Percentiles rank a stretch among this genome's conserved stretches.
Conservation (phyloP, 1,140 invertebrate genomes). For the Andricus grossulariae region DNA sequence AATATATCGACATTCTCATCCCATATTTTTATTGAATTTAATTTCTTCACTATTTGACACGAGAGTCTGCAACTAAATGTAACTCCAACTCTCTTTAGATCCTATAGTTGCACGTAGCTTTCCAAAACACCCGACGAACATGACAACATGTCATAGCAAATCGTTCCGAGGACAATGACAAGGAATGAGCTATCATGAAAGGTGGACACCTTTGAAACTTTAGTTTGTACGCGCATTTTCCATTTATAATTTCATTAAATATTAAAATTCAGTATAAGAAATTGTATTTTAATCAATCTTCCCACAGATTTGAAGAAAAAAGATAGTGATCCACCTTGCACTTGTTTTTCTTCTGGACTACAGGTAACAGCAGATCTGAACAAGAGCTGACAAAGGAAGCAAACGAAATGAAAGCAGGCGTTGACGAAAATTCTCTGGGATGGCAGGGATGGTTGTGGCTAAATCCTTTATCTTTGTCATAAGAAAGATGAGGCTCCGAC, state of each 20-base stretch:
- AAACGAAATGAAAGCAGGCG: constrained; percentile 14
- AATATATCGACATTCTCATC: not conserved
- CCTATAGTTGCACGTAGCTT: constrained; percentile 57
- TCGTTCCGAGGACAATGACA: constrained; percentile 63
- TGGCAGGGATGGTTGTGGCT: not conserved
- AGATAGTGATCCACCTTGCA: constrained; percentile 49
- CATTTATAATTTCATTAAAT: too few relatives aligned
- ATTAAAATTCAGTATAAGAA: not conserved
- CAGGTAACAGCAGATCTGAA: constrained; percentile 62
- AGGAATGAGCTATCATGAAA: constrained; percentile 52
- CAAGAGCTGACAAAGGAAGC: constrained; percentile 53
- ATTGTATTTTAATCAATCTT: not conserved
- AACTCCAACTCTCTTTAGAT: constrained; percentile 58
- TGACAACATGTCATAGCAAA: constrained; percentile 67
- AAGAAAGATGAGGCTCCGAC: not conserved
- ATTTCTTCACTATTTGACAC: constrained; percentile 45
- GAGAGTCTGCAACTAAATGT: constrained; percentile 53
- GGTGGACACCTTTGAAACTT: constrained; percentile 49
- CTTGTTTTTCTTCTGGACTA: constrained; percentile 42
- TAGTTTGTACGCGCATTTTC: not conserved
- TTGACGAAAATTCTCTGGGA: constrained; percentile 5
- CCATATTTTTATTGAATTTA: not conserved
- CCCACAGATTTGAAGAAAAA: not conserved
- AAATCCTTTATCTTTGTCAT: constrained; percentile 13
- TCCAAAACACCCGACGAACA: constrained; percentile 67